Percentiles rank a stretch among this genome's conserved stretches.
Evolutionary conservation across 2,113 vertebrate genomes (phyloP).

Genomic region (Chaetura pelagica): DNA sequence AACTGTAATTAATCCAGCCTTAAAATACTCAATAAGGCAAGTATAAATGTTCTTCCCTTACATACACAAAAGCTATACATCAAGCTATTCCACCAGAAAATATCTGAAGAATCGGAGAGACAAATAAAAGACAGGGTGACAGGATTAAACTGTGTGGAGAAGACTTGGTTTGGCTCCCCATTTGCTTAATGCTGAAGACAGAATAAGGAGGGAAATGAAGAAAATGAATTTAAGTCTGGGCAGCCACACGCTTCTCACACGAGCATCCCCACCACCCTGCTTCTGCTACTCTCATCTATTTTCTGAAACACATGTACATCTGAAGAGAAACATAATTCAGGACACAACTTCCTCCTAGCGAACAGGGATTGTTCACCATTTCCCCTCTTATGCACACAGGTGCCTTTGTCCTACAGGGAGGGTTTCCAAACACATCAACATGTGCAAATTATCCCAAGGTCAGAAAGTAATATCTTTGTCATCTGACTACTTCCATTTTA

Average conservation of each 20-base stretch:
- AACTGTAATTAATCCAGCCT: neutral
- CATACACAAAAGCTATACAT: neutral
- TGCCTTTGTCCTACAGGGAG: neutral
- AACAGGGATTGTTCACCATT: neutral
- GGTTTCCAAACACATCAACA: neutral
- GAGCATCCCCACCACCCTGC: neutral
- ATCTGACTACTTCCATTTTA: neutral
- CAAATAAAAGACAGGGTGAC: neutral
- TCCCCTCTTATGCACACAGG: neutral
- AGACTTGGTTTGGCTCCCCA: neutral
- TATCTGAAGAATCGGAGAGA: neutral
- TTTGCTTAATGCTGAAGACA: rapidly evolving
- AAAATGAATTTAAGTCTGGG: neutral
- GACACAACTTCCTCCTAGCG: neutral
- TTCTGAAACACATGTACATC: neutral
- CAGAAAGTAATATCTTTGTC: neutral
- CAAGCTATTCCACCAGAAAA: neutral
- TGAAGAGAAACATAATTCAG: neutral
- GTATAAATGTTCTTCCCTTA: neutral
- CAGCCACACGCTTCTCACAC: neutral
- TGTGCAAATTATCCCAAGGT: neutral
- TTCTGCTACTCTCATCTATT: neutral
- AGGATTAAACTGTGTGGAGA: neutral
- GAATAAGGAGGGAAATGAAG: neutral
- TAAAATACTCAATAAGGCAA: neutral